These are phyloP conservation scores for Agonum fuliginosum DNA, from an alignment of 2,888 invertebrate species.

Conservation along the genomic window DNA sequence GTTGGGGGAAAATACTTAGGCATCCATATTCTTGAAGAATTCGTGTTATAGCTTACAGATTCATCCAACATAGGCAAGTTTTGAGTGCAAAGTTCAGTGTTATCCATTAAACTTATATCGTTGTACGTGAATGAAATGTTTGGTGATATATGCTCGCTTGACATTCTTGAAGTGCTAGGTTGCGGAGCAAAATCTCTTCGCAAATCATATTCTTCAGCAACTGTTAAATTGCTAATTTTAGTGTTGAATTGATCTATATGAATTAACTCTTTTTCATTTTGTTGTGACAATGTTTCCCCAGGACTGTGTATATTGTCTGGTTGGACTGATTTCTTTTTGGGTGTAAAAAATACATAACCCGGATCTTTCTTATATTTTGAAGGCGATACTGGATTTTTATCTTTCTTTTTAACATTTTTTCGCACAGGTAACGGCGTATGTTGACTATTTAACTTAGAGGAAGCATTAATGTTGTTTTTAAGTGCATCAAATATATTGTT, in stretches of 20 bases:
- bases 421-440: background rate
- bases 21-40: constrained; percentile 67
- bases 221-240: constrained; percentile 38
- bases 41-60: background rate
- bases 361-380: background rate
- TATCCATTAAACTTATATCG: constrained; percentile 17
- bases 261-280: constrained; percentile 14
- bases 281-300: constrained; percentile 15
- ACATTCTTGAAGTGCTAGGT: constrained; percentile 49
- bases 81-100: background rate
- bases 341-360: background rate
- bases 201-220: constrained; percentile 53
- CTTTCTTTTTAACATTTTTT: constrained; percentile 17
- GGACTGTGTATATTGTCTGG: background rate
- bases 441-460: background rate
- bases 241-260: constrained; percentile 30
- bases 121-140: background rate
- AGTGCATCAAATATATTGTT: background rate
- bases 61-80: background rate
- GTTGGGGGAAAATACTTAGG: constrained; percentile 78
- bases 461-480: background rate
- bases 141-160: background rate
- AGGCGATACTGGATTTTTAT: constrained; percentile 4
- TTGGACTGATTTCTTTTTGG: constrained; percentile 10
- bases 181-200: constrained; percentile 56